phyloP scores from a whole-genome alignment of 2,113 vertebrate genomes.

The Macquaria australasica region DNA sequence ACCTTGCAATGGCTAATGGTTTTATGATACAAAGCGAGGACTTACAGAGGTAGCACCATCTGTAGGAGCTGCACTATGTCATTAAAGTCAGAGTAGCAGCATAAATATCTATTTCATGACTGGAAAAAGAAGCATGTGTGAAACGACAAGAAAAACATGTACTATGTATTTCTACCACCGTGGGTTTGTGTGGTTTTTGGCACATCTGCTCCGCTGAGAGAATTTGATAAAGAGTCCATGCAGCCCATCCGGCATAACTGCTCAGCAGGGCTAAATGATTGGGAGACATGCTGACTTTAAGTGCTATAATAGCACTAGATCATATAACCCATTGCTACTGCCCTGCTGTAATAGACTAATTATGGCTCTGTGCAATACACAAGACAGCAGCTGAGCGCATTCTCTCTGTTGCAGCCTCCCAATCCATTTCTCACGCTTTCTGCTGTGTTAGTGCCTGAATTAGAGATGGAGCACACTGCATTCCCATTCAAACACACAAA shows the following conservation, averaged over 20 bases:
- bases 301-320: constrained; percentile 73
- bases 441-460: constrained; percentile 44
- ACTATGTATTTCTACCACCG: constrained; percentile 12
- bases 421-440: constrained; percentile 64
- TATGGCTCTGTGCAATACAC: constrained; percentile 54
- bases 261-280: constrained; percentile 64
- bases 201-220: constrained; percentile 44
- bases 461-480: constrained; percentile 27
- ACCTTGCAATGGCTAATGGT: not conserved
- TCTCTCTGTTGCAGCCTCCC: constrained; percentile 46
- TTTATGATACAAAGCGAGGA: constrained; percentile 35
- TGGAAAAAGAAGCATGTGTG: constrained; percentile 25
- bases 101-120: constrained; percentile 43
- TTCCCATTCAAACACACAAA: constrained; percentile 40
- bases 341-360: constrained; percentile 73
- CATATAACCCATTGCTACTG: constrained; percentile 65
- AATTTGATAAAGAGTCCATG: constrained; percentile 53
- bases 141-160: constrained; percentile 22
- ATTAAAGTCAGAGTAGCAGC: constrained; percentile 33
- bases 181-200: constrained; percentile 41
- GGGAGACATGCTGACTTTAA: constrained; percentile 68
- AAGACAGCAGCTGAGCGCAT: constrained; percentile 60
- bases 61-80: constrained; percentile 15
- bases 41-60: constrained; percentile 16
- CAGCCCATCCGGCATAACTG: constrained; percentile 43